A percentile compares a stretch with the other conserved stretches of the same genome.
Evolutionary conservation across 1,140 invertebrate species (phyloP).

Genomic region (Philopotamus ludificatus): DNA sequence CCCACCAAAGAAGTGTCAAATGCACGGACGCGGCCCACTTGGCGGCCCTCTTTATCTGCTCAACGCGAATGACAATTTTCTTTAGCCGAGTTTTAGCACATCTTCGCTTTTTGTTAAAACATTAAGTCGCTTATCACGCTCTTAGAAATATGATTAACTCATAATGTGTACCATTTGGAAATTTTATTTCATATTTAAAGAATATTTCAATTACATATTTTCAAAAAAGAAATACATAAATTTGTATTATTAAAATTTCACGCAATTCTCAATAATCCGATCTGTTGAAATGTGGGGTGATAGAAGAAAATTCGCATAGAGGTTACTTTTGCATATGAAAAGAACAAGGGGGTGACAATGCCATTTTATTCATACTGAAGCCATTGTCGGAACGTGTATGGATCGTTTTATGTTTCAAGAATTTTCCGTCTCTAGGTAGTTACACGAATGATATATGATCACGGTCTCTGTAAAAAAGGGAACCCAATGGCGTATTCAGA

Average conservation of each 20-base stretch:
- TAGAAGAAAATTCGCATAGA: constrained; percentile 1
- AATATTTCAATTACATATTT: too few species aligned
- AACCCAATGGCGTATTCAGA: too few species aligned
- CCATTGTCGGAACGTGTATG: constrained; percentile 5
- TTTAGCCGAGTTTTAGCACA: not conserved
- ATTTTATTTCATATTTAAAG: too few species aligned
- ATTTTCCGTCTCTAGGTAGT: not conserved
- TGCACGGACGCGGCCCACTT: not conserved
- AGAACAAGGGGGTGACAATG: not conserved
- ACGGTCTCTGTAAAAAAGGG: too few species aligned
- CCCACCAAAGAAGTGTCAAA: not conserved
- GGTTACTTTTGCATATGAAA: constrained; percentile 5
- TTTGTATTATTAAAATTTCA: too few species aligned
- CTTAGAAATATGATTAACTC: too few species aligned
- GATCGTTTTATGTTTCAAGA: not conserved
- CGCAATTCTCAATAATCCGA: too few species aligned
- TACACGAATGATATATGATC: not conserved
- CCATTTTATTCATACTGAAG: constrained; percentile 5
- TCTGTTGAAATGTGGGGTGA: too few species aligned
- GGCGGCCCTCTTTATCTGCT: not conserved
- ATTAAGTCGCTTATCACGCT: too few species aligned
- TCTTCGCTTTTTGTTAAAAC: not conserved
- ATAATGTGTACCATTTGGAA: too few species aligned
- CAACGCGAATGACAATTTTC: not conserved
- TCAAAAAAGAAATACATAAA: too few species aligned